Conservation (phyloP, 1,140 invertebrate genomes). For the Eumeta japonica region DNA sequence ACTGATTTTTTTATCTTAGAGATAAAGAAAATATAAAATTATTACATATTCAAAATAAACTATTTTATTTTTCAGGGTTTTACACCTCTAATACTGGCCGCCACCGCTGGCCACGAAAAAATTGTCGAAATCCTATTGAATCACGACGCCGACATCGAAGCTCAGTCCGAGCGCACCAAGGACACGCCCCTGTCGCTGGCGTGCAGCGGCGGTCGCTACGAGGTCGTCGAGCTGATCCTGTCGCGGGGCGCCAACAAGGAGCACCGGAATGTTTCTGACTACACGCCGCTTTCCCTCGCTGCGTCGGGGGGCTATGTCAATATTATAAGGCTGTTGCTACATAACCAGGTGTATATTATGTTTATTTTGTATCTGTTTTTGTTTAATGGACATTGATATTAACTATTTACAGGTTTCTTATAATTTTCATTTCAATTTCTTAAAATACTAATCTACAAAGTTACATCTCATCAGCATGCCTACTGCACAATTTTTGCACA, state of each 20-base stretch:
- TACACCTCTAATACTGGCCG: conserved; percentile 94
- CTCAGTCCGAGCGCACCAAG: conserved; percentile 97
- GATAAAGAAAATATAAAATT: too few relatives aligned
- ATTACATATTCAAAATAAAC: too few relatives aligned
- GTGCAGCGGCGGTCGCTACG: conserved; percentile 95
- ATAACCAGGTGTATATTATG: conserved; percentile 58
- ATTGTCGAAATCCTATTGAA: conserved; percentile 91
- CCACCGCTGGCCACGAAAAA: conserved; percentile 95
- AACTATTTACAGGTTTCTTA: too few relatives aligned
- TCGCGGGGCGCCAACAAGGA: conserved; percentile 93
- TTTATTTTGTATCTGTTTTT: too few relatives aligned
- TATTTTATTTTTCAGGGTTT: conserved; percentile 66
- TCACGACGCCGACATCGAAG: conserved; percentile 92
- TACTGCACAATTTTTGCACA: too few relatives aligned
- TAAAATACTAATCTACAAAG: too few relatives aligned
- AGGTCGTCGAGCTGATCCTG: conserved; percentile 91
- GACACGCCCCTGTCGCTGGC: conserved; percentile 97
- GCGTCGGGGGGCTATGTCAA: conserved; percentile 98
- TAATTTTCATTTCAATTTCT: too few relatives aligned
- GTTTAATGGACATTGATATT: too few relatives aligned
- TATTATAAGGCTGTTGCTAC: conserved; percentile 92
- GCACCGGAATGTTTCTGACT: conserved; percentile 98
- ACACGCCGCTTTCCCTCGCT: conserved; percentile 95
- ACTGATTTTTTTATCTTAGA: too few relatives aligned
- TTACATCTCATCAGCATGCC: too few relatives aligned